phyloP scores from a whole-genome alignment of 2,113 vertebrate genomes.

The Melanotaenia duboulayi region DNA sequence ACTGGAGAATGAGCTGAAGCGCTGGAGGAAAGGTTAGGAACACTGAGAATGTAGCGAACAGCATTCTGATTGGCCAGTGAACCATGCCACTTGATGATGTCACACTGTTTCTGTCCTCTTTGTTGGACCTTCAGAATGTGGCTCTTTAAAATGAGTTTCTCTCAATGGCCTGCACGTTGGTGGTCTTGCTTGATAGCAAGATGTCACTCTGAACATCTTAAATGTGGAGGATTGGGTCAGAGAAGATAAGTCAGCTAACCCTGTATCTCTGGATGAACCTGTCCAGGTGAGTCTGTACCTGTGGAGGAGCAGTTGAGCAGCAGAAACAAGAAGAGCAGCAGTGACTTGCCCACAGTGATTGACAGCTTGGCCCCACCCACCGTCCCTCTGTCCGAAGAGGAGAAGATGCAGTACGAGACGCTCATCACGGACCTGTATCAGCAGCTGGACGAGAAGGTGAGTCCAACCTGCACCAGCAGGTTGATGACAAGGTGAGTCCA shows the following conservation, averaged over 20 bases:
- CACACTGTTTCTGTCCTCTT: too few species aligned
- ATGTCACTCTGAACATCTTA: background rate
- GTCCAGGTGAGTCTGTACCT: constrained; percentile 91
- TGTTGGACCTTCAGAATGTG: too few species aligned
- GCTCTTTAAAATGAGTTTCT: too few species aligned
- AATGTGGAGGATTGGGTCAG: background rate
- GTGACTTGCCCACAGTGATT: constrained; percentile 84
- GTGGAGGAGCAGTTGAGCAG: constrained; percentile 90
- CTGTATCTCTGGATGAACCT: background rate
- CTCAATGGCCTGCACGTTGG: too few species aligned
- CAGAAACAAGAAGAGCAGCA: constrained; percentile 87
- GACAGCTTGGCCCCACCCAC: constrained; percentile 84
- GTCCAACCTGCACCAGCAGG: constrained; percentile 67
- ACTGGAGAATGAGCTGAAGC: constrained; percentile 91
- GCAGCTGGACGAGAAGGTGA: constrained; percentile 96
- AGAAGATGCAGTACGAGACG: constrained; percentile 92
- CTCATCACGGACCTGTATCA: constrained; percentile 92
- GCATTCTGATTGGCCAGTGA: too few species aligned
- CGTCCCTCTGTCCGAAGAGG: constrained; percentile 82
- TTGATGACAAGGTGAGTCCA: constrained; percentile 75
- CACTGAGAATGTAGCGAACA: too few species aligned
- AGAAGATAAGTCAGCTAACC: background rate
- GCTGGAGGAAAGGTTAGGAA: constrained; percentile 92
- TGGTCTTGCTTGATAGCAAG: too few species aligned
- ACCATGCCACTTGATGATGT: too few species aligned